Evolutionary conservation across 2,888 invertebrate genomes (phyloP).

Genomic region (Dynastes tityus): DNA sequence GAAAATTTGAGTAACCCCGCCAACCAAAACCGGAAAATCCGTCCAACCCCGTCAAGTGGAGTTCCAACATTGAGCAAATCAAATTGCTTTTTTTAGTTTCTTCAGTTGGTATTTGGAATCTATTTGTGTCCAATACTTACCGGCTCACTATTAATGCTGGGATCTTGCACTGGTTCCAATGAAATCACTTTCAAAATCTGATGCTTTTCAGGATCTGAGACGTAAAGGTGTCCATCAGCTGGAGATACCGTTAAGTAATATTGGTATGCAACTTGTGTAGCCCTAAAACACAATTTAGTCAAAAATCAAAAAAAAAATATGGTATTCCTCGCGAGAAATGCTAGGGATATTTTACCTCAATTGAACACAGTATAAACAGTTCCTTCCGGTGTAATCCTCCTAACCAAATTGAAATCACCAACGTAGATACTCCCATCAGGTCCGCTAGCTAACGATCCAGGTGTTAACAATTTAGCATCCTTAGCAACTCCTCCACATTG

Average conservation of each 20-base stretch:
- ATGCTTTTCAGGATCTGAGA: slow-evolving; percentile 96
- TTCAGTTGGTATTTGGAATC: too few relatives aligned
- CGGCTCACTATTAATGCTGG: slow-evolving; percentile 87
- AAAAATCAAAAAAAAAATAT: too few relatives aligned
- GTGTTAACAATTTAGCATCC: slow-evolving; percentile 90
- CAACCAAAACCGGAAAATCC: too few relatives aligned
- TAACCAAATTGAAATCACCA: slow-evolving; percentile 96
- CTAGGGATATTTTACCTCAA: slow-evolving; percentile 76
- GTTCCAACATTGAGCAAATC: too few relatives aligned
- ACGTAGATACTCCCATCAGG: slow-evolving; percentile 98
- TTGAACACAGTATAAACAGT: slow-evolving; percentile 91
- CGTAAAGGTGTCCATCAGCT: slow-evolving; percentile 95
- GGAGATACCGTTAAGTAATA: slow-evolving; percentile 98
- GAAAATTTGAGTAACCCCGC: too few relatives aligned
- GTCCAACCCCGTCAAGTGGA: too few relatives aligned
- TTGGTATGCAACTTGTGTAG: slow-evolving; percentile 96
- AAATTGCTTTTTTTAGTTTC: too few relatives aligned
- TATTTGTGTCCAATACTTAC: slow-evolving; percentile 63
- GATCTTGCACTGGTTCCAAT: slow-evolving; percentile 86
- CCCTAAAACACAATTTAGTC: slow-evolving; percentile 72
- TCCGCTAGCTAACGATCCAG: slow-evolving; percentile 94
- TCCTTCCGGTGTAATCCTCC: slow-evolving; percentile 92
- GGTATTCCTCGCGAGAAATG: too few relatives aligned
- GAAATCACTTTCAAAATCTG: slow-evolving; percentile 87
- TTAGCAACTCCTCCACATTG: slow-evolving; percentile 90